A percentile compares a stretch with the other conserved stretches of the same genome.
These are phyloP conservation scores for Parasteatoda tepidariorum DNA, from an alignment of 1,140 invertebrate species.

Conservation along the genomic window DNA sequence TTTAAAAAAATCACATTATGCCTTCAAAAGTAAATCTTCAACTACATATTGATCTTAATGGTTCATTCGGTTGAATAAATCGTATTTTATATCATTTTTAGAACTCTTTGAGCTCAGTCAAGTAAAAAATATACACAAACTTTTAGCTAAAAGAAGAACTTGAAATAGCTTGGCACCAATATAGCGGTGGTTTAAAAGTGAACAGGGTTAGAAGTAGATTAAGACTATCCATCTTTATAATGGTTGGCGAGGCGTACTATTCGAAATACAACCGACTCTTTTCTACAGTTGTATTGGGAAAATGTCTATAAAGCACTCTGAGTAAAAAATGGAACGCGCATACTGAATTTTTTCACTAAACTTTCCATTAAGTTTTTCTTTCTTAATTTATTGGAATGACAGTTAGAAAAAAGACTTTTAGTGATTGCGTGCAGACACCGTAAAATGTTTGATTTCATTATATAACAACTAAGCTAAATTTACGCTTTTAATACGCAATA, in stretches of 20 bases:
- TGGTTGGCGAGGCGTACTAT: not conserved
- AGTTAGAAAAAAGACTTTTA: not conserved
- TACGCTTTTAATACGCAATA: no score
- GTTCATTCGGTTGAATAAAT: no score
- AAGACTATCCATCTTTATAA: constrained; percentile 45
- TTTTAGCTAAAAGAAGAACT: no score
- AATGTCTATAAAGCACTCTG: constrained; percentile 21
- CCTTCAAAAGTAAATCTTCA: no score
- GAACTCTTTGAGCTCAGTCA: no score
- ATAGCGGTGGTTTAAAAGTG: not conserved
- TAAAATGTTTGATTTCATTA: no score
- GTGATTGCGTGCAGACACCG: no score
- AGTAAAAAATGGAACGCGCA: constrained; percentile 39
- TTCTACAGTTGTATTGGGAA: constrained; percentile 19
- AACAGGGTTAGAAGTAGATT: constrained; percentile 38
- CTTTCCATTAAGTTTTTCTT: constrained; percentile 19
- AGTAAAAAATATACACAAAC: no score
- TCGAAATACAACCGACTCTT: not conserved
- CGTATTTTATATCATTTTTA: no score
- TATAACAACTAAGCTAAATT: no score
- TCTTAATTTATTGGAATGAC: constrained; percentile 35
- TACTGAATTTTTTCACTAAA: constrained; percentile 24
- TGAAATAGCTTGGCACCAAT: not conserved
- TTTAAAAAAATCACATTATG: no score
- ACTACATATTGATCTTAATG: no score